These are phyloP conservation scores for Rhipidura dahli DNA, from an alignment of 2,113 vertebrate genomes.

Conservation along the genomic window DNA sequence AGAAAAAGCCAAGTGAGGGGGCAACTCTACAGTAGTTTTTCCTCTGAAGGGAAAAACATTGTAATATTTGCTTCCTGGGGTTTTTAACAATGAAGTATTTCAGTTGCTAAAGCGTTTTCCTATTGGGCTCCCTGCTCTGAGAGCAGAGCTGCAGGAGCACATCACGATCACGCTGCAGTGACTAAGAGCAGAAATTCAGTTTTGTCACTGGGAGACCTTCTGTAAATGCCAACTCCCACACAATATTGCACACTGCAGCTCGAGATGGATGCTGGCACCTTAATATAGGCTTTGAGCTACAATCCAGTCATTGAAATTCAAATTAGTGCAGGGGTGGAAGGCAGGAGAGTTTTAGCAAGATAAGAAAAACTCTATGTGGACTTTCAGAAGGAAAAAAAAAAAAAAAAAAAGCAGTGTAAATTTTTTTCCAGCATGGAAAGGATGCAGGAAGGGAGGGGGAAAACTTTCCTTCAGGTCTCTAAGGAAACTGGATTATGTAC, in stretches of 20 bases:
- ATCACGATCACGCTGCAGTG: slow-evolving; percentile 57
- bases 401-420: background rate
- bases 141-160: slow-evolving; percentile 25
- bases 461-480: slow-evolving; percentile 28
- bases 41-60: background rate
- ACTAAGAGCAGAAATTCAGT: slow-evolving; percentile 61
- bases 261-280: slow-evolving; percentile 64
- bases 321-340: slow-evolving; percentile 71
- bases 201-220: slow-evolving; percentile 68
- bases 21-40: background rate
- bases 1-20: background rate
- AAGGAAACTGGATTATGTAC: background rate
- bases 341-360: slow-evolving; percentile 57
- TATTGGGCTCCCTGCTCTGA: slow-evolving; percentile 48
- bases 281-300: slow-evolving; percentile 57
- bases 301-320: slow-evolving; percentile 71
- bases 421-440: slow-evolving; percentile 42
- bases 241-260: slow-evolving; percentile 51
- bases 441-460: slow-evolving; percentile 22
- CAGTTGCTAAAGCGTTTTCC: slow-evolving; percentile 2
- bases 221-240: slow-evolving; percentile 69
- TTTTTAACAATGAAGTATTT: slow-evolving; percentile 67
- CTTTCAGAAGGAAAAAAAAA: background rate
- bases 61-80: slow-evolving; percentile 23
- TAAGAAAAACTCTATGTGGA: slow-evolving; percentile 46